phyloP scores from a whole-genome alignment of 2,888 invertebrate species.

The Cryptus armator region DNA sequence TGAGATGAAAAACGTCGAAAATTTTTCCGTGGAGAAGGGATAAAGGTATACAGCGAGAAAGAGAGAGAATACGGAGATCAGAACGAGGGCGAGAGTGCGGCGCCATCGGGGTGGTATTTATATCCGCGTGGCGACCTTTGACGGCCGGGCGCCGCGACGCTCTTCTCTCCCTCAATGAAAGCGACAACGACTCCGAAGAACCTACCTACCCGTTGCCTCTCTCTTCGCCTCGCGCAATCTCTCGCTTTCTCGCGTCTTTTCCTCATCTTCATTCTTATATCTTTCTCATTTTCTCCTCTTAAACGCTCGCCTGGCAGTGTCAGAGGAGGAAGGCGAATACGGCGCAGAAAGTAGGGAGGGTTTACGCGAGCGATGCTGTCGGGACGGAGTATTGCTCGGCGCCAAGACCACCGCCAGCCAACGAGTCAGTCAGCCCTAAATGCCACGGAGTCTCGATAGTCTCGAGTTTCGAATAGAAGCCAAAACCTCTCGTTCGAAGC shows the following conservation, averaged over 20 bases:
- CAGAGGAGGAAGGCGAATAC: constrained; percentile 44
- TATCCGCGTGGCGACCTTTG: constrained; percentile 79
- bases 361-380: constrained; percentile 68
- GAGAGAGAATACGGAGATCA: constrained; percentile 3
- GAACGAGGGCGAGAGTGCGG: constrained; percentile 71
- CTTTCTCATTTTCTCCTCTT: constrained; percentile 31
- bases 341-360: constrained; percentile 42
- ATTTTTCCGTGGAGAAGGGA: constrained; percentile 10
- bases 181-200: constrained; percentile 67
- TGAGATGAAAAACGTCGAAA: constrained; percentile 24
- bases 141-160: constrained; percentile 72
- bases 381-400: constrained; percentile 71
- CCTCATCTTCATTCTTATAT: constrained; percentile 24
- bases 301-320: constrained; percentile 6
- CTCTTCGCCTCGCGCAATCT: neutral
- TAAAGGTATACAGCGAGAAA: constrained; percentile 15
- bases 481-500: constrained; percentile 43
- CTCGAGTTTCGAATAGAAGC: constrained; percentile 65
- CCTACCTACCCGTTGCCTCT: neutral
- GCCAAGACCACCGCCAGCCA: constrained; percentile 69
- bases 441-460: constrained; percentile 67
- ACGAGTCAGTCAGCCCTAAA: constrained; percentile 58
- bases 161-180: constrained; percentile 70
- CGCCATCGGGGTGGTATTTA: constrained; percentile 78
- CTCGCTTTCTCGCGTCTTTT: constrained; percentile 39